These are phyloP conservation scores for Acrossocheilus wenchowensis DNA, from an alignment of 2,797 vertebrate genomes.

Conservation along the genomic window DNA sequence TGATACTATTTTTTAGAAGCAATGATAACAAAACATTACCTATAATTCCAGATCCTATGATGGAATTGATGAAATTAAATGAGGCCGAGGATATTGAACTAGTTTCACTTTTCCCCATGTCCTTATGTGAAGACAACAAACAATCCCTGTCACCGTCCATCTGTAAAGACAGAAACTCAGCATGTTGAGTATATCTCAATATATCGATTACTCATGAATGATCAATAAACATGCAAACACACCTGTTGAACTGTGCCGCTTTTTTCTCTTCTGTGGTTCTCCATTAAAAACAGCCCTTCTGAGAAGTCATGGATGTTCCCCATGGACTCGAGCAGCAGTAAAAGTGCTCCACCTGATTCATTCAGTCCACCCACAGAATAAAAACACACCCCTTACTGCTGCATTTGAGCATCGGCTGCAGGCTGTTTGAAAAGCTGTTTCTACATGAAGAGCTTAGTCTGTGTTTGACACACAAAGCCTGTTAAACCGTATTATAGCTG, in stretches of 20 bases:
- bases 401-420: not conserved
- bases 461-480: slow-evolving; percentile 28
- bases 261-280: slow-evolving; percentile 4
- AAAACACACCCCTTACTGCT: slow-evolving; percentile 5
- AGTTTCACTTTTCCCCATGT: slow-evolving; percentile 61
- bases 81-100: slow-evolving; percentile 80
- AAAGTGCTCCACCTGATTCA: slow-evolving; percentile 2
- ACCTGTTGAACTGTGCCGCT: not conserved
- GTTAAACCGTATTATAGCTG: slow-evolving; percentile 32
- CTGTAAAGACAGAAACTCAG: slow-evolving; percentile 9
- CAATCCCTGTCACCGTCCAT: slow-evolving; percentile 78
- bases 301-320: not conserved
- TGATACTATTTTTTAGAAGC: not conserved
- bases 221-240: not conserved
- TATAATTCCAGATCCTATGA: slow-evolving; percentile 93
- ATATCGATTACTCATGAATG: not conserved
- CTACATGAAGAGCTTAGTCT: slow-evolving; percentile 34
- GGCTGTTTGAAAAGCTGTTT: slow-evolving; percentile 25
- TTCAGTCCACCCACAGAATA: not conserved
- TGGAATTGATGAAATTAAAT: slow-evolving; percentile 96
- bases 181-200: not conserved
- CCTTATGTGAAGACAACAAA: slow-evolving; percentile 72
- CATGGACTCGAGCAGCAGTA: not conserved
- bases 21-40: slow-evolving; percentile 72
- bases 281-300: not conserved